phyloP scores from a whole-genome alignment of 1,140 invertebrate genomes.

The Arctopsyche grandis region DNA sequence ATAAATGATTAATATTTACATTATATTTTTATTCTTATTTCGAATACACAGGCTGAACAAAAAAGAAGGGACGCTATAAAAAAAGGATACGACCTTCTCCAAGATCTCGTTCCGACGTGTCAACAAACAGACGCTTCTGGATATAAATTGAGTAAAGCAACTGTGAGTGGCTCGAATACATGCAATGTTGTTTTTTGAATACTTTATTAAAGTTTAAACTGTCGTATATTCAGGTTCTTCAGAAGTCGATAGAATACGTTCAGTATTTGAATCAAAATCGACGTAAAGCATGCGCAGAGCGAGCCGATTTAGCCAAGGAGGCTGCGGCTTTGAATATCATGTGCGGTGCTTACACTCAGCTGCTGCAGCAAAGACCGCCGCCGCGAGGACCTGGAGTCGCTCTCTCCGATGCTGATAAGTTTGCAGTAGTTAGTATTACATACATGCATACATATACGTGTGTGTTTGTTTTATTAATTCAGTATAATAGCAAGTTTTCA shows the following conservation, averaged over 20 bases:
- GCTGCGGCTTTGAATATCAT: slow-evolving; percentile 93
- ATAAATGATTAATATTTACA: background rate
- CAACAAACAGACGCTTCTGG: slow-evolving; percentile 86
- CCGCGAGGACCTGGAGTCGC: slow-evolving; percentile 86
- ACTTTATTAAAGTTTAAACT: slow-evolving; percentile 20
- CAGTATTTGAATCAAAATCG: slow-evolving; percentile 92
- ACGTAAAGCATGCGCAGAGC: slow-evolving; percentile 91
- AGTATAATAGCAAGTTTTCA: no score
- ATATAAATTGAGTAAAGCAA: slow-evolving; percentile 96
- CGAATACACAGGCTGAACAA: slow-evolving; percentile 73
- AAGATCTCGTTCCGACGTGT: slow-evolving; percentile 93
- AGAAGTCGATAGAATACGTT: slow-evolving; percentile 92
- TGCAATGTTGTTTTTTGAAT: background rate
- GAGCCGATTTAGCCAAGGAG: slow-evolving; percentile 93
- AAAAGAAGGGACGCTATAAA: slow-evolving; percentile 97
- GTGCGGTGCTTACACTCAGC: slow-evolving; percentile 94
- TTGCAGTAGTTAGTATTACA: slow-evolving; percentile 83
- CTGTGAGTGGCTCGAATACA: slow-evolving; percentile 64
- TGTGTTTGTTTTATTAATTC: background rate
- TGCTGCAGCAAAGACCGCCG: slow-evolving; percentile 94
- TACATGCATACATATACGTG: background rate
- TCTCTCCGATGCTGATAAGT: slow-evolving; percentile 94
- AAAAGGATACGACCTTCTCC: slow-evolving; percentile 91
- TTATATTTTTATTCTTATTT: background rate
- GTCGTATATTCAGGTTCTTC: slow-evolving; percentile 73